Evolutionary conservation across 2,888 invertebrate genomes (phyloP).

Genomic region (Drosophila nr. perissopoda): DNA sequence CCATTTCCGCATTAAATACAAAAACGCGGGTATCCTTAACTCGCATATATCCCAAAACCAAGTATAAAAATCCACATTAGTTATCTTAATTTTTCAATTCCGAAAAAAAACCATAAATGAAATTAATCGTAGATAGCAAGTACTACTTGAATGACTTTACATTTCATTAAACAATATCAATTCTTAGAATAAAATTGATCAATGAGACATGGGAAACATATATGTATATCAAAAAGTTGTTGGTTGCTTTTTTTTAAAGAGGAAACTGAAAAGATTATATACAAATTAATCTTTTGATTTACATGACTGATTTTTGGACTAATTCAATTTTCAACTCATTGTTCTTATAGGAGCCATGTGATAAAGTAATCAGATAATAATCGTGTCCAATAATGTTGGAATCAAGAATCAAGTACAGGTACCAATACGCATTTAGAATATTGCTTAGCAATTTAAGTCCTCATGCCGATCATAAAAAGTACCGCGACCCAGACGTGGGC

Average conservation of each 20-base stretch:
- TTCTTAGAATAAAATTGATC: neutral
- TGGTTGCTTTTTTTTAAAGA: neutral
- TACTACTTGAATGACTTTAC: neutral
- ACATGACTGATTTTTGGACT: neutral
- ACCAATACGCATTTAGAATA: neutral
- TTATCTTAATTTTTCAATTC: neutral
- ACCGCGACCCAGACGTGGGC: neutral
- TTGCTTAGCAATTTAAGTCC: neutral
- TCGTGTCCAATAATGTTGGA: neutral
- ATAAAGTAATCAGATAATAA: neutral
- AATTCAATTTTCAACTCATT: neutral
- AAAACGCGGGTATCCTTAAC: neutral
- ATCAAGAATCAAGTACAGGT: neutral
- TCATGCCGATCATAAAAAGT: conserved; percentile 14
- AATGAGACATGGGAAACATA: neutral
- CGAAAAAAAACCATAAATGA: neutral
- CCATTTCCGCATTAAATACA: neutral
- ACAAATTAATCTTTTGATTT: neutral
- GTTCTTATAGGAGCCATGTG: neutral
- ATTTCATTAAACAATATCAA: neutral
- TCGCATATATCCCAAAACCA: neutral
- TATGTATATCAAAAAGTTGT: neutral
- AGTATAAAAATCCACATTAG: neutral
- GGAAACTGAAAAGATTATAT: neutral
- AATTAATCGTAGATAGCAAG: neutral